Evolutionary conservation across 2,113 vertebrate genomes (phyloP), one percentile per base, ranked within the genome.

Genomic region (Nycticorax nycticorax): DNA sequence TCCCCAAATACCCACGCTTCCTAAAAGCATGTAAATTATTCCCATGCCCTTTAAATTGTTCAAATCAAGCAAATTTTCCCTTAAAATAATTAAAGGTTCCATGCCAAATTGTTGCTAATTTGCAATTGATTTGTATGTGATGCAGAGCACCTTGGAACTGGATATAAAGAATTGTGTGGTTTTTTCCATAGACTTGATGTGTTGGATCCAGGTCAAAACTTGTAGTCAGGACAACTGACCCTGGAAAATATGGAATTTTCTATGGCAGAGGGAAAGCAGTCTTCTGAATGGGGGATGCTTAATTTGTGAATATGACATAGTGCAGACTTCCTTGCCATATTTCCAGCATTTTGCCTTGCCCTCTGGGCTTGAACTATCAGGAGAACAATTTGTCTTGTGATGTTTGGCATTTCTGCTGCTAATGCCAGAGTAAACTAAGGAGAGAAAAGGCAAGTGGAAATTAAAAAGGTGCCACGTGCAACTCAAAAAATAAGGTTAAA

Each of bases 351-450:
- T 93, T 73, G 24, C 94, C 48, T 64, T 83, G 71, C 92, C 85
- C 62, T 93, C 88, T 90, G 75, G 79, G 43, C 30, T 85, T 69
- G 52, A 96, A 59, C 55, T 90, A 66, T 10, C 32, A 52, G 67
- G 37, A 95, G 82, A 91, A 84, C 28, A 80, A 94, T 95, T 86
- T 92, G 94, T 95, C 92, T 92, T 88, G 56, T 88, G 72, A 43
- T 67, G 27, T 67, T 90, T 93, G 82, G 72, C 28, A 59, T 76
- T 93, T 71, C 55, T 80, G 59, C 20, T 74, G 50, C 47, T 71
- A 41, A 74, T 52, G 79, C 79, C 90, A 80, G 78, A 77, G 68
- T 41, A 85, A 95, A 83, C 79, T 26, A 41, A 74, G 53, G 45
- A 77, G 17, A 73, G 37, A 91, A 92, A 85, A 93, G 22, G 13